These are phyloP conservation scores for Dipodomys stephensi DNA, from an alignment of 2,113 vertebrate species.

Conservation along the genomic window DNA sequence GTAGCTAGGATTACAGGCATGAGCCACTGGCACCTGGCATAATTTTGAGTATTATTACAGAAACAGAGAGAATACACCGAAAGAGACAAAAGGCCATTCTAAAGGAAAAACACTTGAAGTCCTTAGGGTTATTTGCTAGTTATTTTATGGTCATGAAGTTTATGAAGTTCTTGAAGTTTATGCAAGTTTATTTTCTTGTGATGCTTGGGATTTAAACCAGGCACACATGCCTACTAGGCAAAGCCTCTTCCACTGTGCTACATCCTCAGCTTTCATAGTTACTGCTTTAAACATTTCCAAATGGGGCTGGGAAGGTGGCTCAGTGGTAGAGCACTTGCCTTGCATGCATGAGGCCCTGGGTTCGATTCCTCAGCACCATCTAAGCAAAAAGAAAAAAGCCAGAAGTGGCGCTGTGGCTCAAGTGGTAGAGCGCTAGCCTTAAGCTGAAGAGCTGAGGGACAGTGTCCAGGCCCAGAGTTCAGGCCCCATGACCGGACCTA, in stretches of 20 bases:
- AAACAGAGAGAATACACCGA: constrained; percentile 1
- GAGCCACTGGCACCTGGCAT: too few relatives aligned
- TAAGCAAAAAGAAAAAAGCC: too few relatives aligned
- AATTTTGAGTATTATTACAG: neutral
- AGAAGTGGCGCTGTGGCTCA: too few relatives aligned
- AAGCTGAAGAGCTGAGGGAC: too few relatives aligned
- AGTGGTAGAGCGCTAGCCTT: too few relatives aligned
- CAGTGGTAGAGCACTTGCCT: too few relatives aligned
- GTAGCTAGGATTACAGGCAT: too few relatives aligned
- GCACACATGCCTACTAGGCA: neutral
- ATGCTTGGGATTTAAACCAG: neutral
- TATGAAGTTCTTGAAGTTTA: neutral
- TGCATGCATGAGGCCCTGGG: too few relatives aligned
- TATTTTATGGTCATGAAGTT: neutral
- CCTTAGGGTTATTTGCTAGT: constrained; percentile 4
- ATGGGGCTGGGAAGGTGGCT: too few relatives aligned
- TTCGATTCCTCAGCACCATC: too few relatives aligned
- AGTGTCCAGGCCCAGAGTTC: too few relatives aligned
- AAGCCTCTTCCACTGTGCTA: neutral
- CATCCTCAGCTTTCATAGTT: neutral
- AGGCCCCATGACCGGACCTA: too few relatives aligned
- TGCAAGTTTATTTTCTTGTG: neutral
- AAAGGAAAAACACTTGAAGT: neutral
- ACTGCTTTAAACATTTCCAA: constrained; percentile 49
- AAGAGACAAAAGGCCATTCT: constrained; percentile 38